Evolutionary conservation across 2,888 invertebrate species (phyloP).

Genomic region (Trilocha varians): DNA sequence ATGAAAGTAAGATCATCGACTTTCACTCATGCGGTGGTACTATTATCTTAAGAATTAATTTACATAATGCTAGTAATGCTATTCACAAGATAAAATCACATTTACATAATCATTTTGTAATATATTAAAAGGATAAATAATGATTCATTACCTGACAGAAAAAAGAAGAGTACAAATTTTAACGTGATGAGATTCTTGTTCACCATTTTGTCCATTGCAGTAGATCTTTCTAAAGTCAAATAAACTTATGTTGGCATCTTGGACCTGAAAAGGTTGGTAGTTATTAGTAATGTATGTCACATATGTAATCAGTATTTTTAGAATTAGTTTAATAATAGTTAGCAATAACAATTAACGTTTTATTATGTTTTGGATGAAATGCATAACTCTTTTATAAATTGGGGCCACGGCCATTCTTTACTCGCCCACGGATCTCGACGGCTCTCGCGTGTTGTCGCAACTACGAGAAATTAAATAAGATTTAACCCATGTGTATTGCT

Average conservation of each 20-base stretch:
- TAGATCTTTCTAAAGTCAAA: slow-evolving; percentile 11
- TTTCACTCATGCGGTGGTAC: background rate
- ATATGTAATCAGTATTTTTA: too few relatives aligned
- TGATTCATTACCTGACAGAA: slow-evolving; percentile 81
- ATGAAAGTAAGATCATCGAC: background rate
- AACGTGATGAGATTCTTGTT: slow-evolving; percentile 83
- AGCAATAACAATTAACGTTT: background rate
- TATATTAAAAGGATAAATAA: too few relatives aligned
- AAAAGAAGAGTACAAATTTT: slow-evolving; percentile 86
- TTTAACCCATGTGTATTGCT: too few relatives aligned
- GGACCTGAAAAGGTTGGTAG: slow-evolving; percentile 46
- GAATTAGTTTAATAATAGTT: too few relatives aligned
- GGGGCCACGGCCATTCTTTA: slow-evolving; percentile 51
- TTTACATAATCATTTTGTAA: background rate
- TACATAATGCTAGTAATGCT: too few relatives aligned
- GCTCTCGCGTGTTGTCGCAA: background rate
- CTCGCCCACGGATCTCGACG: slow-evolving; percentile 28
- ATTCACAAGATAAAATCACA: background rate
- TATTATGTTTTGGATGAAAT: background rate
- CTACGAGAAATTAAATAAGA: background rate
- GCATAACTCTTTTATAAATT: slow-evolving; percentile 25
- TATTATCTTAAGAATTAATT: too few relatives aligned
- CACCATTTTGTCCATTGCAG: slow-evolving; percentile 58
- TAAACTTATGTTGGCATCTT: slow-evolving; percentile 23
- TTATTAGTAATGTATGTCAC: too few relatives aligned